Evolutionary conservation across 2,113 vertebrate genomes (phyloP).

Genomic region (Nycticryphes semicollaris): DNA sequence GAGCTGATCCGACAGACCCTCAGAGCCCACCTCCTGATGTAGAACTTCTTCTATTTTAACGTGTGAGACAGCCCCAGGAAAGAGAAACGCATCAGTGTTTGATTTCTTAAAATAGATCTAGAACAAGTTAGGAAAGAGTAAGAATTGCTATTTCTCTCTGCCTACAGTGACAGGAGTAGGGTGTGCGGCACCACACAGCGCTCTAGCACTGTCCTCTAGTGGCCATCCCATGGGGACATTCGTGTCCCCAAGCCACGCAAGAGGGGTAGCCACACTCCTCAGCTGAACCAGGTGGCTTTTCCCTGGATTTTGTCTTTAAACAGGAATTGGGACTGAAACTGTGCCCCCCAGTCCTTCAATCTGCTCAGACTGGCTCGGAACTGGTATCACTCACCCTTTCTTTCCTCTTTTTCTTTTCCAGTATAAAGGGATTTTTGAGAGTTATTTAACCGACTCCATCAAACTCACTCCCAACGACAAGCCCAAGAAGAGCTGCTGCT

Average conservation of each 20-base stretch:
- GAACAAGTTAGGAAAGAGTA: rapidly evolving
- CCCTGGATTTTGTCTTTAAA: background rate
- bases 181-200: rapidly evolving
- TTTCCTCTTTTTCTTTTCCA: slow-evolving; percentile 14
- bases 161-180: rapidly evolving
- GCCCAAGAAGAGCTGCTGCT: slow-evolving; percentile 72
- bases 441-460: slow-evolving; percentile 77
- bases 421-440: slow-evolving; percentile 73
- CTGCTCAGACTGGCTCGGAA: background rate
- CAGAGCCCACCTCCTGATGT: rapidly evolving
- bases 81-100: rapidly evolving
- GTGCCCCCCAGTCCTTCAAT: rapidly evolving
- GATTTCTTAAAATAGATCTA: background rate
- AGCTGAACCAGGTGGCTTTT: background rate
- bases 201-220: slow-evolving; percentile 39
- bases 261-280: background rate
- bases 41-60: rapidly evolving
- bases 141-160: rapidly evolving
- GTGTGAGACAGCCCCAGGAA: background rate
- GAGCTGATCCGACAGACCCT: background rate
- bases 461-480: slow-evolving; percentile 71
- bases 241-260: background rate
- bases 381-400: rapidly evolving
- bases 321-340: rapidly evolving
- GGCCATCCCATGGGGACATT: background rate